Conservation (phyloP, 2,797 vertebrate species). For the Chelmon rostratus region DNA sequence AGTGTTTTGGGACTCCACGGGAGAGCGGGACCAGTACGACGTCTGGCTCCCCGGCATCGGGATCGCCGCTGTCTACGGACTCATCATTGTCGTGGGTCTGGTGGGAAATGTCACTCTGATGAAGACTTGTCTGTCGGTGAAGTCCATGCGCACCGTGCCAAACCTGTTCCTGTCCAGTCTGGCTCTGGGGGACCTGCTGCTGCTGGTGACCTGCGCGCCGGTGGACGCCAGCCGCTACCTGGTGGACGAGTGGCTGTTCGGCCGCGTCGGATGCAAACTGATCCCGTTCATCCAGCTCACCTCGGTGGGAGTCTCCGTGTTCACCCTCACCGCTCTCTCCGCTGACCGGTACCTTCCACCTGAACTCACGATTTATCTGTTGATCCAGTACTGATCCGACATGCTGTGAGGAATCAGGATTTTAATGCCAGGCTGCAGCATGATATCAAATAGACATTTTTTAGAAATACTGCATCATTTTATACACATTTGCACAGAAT, state of each 20-base stretch:
- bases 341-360: conserved; percentile 91
- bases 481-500: not conserved
- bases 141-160: conserved; percentile 94
- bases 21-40: conserved; percentile 43
- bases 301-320: conserved; percentile 97
- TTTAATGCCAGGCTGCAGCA: not conserved
- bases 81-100: conserved; percentile 92
- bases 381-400: not conserved
- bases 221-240: conserved; percentile 96
- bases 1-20: conserved; percentile 3
- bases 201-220: conserved; percentile 95
- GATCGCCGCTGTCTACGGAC: conserved; percentile 90
- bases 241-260: conserved; percentile 94
- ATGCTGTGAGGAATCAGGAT: not conserved
- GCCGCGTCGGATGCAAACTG: conserved; percentile 94
- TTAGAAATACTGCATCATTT: not conserved
- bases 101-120: conserved; percentile 94
- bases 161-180: conserved; percentile 95
- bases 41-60: conserved; percentile 84
- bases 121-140: conserved; percentile 90
- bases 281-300: conserved; percentile 97
- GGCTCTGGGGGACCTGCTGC: conserved; percentile 93
- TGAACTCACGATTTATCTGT: too few relatives aligned
- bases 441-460: not conserved
- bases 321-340: conserved; percentile 95